Conservation (phyloP, 2,113 vertebrate genomes). For the Bambusicola thoracicus region DNA sequence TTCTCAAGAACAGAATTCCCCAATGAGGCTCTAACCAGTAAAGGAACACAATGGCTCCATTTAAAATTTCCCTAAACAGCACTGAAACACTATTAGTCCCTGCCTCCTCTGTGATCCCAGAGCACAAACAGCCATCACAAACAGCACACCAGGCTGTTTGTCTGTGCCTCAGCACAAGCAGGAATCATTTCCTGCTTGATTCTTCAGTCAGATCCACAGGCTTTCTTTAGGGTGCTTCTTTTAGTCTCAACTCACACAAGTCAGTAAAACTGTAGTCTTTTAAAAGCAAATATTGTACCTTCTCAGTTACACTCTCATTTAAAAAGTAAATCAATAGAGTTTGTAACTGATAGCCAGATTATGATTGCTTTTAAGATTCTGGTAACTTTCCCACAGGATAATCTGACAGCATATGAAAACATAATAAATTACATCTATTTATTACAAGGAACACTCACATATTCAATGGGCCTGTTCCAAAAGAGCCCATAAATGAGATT, state of each 20-base stretch:
- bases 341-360: slow-evolving; percentile 55
- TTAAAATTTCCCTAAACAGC: slow-evolving; percentile 44
- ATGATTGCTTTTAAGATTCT: slow-evolving; percentile 58
- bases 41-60: neutral
- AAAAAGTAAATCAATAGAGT: slow-evolving; percentile 53
- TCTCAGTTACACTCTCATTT: slow-evolving; percentile 62
- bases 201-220: slow-evolving; percentile 32
- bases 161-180: slow-evolving; percentile 11
- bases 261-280: slow-evolving; percentile 47
- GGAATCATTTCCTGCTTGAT: slow-evolving; percentile 26
- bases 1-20: neutral
- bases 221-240: slow-evolving; percentile 24
- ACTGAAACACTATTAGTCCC: slow-evolving; percentile 53
- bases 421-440: slow-evolving; percentile 56
- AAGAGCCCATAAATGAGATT: slow-evolving; percentile 15
- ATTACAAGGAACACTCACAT: slow-evolving; percentile 17
- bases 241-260: slow-evolving; percentile 39
- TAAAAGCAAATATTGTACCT: slow-evolving; percentile 58
- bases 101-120: slow-evolving; percentile 10
- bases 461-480: neutral
- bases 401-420: slow-evolving; percentile 45
- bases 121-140: slow-evolving; percentile 25
- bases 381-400: slow-evolving; percentile 17
- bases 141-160: slow-evolving; percentile 24
- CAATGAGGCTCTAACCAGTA: neutral